phyloP scores from a whole-genome alignment of 92 coral and sea anemone genomes.

The Palythoa heliodiscus region DNA sequence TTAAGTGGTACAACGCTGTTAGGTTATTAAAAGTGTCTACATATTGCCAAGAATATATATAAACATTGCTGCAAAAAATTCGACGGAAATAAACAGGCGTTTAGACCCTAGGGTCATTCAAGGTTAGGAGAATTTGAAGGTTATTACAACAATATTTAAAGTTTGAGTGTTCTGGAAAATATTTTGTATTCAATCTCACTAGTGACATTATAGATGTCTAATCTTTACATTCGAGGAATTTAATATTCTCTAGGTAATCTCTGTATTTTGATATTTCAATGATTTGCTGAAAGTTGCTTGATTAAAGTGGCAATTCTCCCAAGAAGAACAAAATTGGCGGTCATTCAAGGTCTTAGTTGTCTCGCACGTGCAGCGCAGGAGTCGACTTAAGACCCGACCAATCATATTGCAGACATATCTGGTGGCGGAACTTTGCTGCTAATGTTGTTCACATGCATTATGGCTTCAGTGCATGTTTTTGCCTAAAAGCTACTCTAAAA shows the following conservation, averaged over 20 bases:
- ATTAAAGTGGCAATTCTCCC: background rate
- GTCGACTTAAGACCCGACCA: conserved; percentile 26
- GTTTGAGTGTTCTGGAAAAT: background rate
- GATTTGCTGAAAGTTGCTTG: background rate
- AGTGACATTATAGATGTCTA: background rate
- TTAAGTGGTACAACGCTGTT: background rate
- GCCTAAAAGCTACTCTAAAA: background rate
- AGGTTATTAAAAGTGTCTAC: background rate
- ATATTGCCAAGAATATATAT: conserved; percentile 3
- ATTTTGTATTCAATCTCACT: background rate
- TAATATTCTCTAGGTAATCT: background rate
- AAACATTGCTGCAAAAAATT: background rate
- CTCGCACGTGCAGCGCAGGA: background rate
- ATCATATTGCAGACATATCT: conserved; percentile 7
- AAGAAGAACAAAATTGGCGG: background rate
- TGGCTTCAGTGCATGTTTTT: background rate
- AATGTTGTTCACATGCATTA: conserved; percentile 6
- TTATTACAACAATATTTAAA: background rate
- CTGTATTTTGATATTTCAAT: background rate
- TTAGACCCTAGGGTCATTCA: conserved; percentile 4
- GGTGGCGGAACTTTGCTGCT: conserved; percentile 24
- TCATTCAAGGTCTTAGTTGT: conserved; percentile 28
- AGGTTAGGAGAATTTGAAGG: conserved; percentile 28
- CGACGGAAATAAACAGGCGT: background rate
- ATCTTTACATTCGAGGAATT: background rate